Evolutionary conservation across 2,888 invertebrate genomes (phyloP).

Genomic region (Masnerella sp.): DNA sequence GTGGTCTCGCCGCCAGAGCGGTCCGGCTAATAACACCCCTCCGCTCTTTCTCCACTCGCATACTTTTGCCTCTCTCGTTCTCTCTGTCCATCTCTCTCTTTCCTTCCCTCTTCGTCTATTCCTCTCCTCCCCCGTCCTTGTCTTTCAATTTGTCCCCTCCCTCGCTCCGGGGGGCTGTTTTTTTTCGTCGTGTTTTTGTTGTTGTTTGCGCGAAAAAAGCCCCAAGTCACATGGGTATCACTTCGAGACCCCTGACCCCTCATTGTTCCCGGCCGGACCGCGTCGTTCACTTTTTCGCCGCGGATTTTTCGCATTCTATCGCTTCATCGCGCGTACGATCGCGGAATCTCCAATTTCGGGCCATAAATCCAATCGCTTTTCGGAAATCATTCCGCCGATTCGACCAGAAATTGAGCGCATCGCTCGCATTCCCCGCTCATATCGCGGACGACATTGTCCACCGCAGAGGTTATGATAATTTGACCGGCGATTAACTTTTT

Average conservation of each 20-base stretch:
- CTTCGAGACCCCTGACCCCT: slow-evolving; percentile 41
- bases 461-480: slow-evolving; percentile 14
- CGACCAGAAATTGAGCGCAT: slow-evolving; percentile 16
- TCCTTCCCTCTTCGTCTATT: slow-evolving; percentile 22
- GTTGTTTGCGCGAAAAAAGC: too few relatives aligned
- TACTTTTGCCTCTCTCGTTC: slow-evolving; percentile 54
- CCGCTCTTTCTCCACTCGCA: slow-evolving; percentile 53
- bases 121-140: slow-evolving; percentile 15
- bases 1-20: slow-evolving; percentile 74
- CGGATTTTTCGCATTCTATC: slow-evolving; percentile 74
- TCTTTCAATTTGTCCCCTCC: slow-evolving; percentile 42
- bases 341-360: slow-evolving; percentile 28
- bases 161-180: slow-evolving; percentile 55
- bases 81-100: slow-evolving; percentile 49
- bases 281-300: slow-evolving; percentile 65
- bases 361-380: slow-evolving; percentile 44
- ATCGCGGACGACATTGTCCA: not conserved
- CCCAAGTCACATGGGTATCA: too few relatives aligned
- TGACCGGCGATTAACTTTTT: slow-evolving; percentile 37
- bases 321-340: slow-evolving; percentile 70
- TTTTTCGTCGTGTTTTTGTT: slow-evolving; percentile 72
- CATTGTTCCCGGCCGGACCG: slow-evolving; percentile 28
- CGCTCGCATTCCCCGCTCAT: slow-evolving; percentile 19
- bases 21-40: slow-evolving; percentile 74
- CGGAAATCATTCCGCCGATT: slow-evolving; percentile 31